A percentile compares a stretch with the other conserved stretches of the same genome.
Evolutionary conservation across 2,888 invertebrate species (phyloP).

Genomic region (Rhingia rostrata): DNA sequence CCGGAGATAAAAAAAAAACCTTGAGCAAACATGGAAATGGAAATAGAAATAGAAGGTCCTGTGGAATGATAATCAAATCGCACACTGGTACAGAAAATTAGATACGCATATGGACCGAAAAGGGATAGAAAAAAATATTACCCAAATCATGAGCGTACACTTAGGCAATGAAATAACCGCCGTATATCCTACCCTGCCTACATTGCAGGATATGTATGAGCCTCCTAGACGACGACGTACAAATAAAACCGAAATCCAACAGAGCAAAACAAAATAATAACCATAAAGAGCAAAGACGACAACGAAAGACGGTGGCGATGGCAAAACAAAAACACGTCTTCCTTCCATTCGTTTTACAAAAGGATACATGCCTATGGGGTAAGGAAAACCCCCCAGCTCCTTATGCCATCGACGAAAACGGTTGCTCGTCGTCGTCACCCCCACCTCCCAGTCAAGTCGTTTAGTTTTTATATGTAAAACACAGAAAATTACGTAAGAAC

Average conservation of each 20-base stretch:
- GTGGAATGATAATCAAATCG: constrained; percentile 56
- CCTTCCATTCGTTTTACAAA: constrained; percentile 33
- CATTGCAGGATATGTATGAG: constrained; percentile 45
- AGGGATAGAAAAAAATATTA: not conserved
- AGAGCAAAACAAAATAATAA: constrained; percentile 73
- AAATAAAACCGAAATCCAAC: constrained; percentile 53
- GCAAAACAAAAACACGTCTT: constrained; percentile 59
- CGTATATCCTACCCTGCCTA: not conserved
- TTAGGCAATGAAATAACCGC: constrained; percentile 43
- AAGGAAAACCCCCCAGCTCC: constrained; percentile 48
- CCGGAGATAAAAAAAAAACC: too few species aligned
- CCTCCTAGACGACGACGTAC: constrained; percentile 10
- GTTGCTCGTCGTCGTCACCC: constrained; percentile 10
- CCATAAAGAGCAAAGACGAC: constrained; percentile 59
- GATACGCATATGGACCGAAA: constrained; percentile 35
- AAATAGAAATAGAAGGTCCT: constrained; percentile 5
- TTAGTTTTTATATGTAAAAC: constrained; percentile 73
- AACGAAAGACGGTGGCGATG: constrained; percentile 28
- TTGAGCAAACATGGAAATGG: constrained; percentile 1
- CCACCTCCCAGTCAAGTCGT: constrained; percentile 47
- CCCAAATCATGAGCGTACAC: constrained; percentile 20
- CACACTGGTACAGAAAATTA: constrained; percentile 28
- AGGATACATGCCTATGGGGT: constrained; percentile 66
- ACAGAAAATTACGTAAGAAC: constrained; percentile 72
- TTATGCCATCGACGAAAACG: constrained; percentile 31